These are phyloP conservation scores for Cotesia glomerata DNA, from an alignment of 1,140 invertebrate species.

Conservation along the genomic window DNA sequence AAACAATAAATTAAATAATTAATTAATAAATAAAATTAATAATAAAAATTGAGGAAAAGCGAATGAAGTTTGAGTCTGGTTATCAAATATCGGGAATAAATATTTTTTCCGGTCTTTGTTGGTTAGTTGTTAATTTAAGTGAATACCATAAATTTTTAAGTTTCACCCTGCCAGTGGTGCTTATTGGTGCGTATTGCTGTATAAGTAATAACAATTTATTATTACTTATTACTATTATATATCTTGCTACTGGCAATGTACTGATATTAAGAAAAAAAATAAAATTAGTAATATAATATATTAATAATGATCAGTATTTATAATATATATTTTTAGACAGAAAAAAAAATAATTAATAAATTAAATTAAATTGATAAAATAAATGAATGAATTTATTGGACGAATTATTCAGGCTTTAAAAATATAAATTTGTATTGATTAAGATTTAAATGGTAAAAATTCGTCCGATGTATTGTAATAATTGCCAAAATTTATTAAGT, in stretches of 20 bases:
- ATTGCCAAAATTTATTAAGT: not conserved
- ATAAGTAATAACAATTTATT: slow-evolving; percentile 16
- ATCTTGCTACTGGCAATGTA: slow-evolving; percentile 34
- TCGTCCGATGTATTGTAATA: not conserved
- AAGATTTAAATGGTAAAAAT: not conserved
- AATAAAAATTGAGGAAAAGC: too few species aligned
- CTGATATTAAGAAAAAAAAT: slow-evolving; percentile 22
- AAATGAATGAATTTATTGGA: slow-evolving; percentile 3
- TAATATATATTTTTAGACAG: slow-evolving; percentile 31
- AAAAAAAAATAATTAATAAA: slow-evolving; percentile 18
- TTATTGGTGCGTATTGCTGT: slow-evolving; percentile 33
- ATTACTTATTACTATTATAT: slow-evolving; percentile 6
- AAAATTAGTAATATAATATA: too few species aligned
- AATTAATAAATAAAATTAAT: not conserved
- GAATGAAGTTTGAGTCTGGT: too few species aligned
- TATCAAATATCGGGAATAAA: too few species aligned
- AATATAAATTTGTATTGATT: slow-evolving; percentile 1
- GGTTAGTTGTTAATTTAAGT: slow-evolving; percentile 16
- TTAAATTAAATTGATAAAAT: too few species aligned
- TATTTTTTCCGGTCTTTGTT: not conserved
- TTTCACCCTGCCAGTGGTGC: slow-evolving; percentile 42
- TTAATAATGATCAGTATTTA: slow-evolving; percentile 30
- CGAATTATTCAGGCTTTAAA: slow-evolving; percentile 20
- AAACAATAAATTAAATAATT: not conserved
- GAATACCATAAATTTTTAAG: slow-evolving; percentile 23